Evolutionary conservation across 2,797 vertebrate genomes (phyloP), one percentile per base, ranked within the genome.

Genomic region (Aldrovandia affinis): DNA sequence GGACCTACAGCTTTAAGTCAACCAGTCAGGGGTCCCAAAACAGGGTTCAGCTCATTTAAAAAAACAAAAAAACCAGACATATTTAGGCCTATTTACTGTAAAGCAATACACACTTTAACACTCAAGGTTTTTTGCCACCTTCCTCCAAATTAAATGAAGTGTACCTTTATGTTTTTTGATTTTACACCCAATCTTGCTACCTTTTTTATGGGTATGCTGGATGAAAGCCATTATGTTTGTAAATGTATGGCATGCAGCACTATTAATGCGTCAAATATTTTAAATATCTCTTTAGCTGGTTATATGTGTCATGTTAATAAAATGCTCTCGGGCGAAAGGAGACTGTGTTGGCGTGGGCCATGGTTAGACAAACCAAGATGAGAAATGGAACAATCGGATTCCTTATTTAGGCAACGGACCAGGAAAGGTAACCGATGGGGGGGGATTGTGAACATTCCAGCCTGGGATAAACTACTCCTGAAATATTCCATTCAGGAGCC

Each of bases 401-500:
- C 77, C 77, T 78, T 78, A 52, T 78, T 78, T 78, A 78, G 77
- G 28, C 77, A 75, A 44, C 20, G 39, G 8, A 2, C 77, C 50
- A 22, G 77, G 44, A 44, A 78, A 50, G 77, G 77, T 78, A 50
- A 50, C 44, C 77, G 22, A 54, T 25, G 28, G 39, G 44, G 30
- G 25, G 73, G 39, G 57, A 36, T 0, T 8, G 18, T 22, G 44
- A 54, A 54, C 77, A 78, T 78, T 78, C 77, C 77, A 52, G 50
- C 25, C n/a, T 0, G 4, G 77, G 77, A 78, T 78, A 33, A 52
- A 54, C 77, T 50, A 25, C 50, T 50, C 50, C 50, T 3, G 39
- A 78, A 54, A 78, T 78, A 78, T 30, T 47, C 54, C 77, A 25
- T 54, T 33, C 77, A 54, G 28, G 77, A 50, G 77, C 77, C 77